phyloP scores from a whole-genome alignment of 2,797 vertebrate species.

The Ptychadena robeensis region DNA sequence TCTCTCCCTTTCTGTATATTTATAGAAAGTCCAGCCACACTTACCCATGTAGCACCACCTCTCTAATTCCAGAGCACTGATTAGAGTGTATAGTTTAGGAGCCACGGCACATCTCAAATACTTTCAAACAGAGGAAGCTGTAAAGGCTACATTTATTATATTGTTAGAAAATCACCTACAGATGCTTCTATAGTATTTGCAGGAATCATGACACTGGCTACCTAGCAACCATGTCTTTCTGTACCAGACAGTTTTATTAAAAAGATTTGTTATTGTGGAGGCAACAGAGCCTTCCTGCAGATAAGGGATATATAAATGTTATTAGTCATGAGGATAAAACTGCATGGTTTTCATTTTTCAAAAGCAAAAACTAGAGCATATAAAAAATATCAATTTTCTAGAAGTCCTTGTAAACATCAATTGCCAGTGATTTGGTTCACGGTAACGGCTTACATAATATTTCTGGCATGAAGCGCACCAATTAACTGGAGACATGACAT shows the following conservation, averaged over 20 bases:
- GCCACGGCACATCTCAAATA: background rate
- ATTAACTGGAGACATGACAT: constrained; percentile 29
- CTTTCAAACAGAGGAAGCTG: background rate
- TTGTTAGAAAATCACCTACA: constrained; percentile 71
- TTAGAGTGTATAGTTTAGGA: background rate
- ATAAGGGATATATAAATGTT: constrained; percentile 62
- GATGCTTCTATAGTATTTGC: constrained; percentile 68
- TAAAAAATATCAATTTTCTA: constrained; percentile 61
- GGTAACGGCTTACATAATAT: constrained; percentile 52
- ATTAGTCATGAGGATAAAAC: constrained; percentile 62
- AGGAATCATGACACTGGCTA: constrained; percentile 69
- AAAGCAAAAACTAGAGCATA: constrained; percentile 59
- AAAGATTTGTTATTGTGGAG: constrained; percentile 63
- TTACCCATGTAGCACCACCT: background rate
- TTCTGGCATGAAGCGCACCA: constrained; percentile 39
- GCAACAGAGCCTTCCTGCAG: constrained; percentile 59
- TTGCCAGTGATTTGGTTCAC: constrained; percentile 55
- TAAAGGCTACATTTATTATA: constrained; percentile 71
- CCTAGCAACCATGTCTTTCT: constrained; percentile 73
- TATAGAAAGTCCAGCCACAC: background rate
- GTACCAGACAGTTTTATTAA: constrained; percentile 68
- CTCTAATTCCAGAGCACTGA: background rate
- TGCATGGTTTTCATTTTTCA: constrained; percentile 62
- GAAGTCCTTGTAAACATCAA: constrained; percentile 59
- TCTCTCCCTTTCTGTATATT: too few relatives aligned